Evolutionary conservation across 2,113 vertebrate species (phyloP).

Genomic region (Antechinus stuartii): DNA sequence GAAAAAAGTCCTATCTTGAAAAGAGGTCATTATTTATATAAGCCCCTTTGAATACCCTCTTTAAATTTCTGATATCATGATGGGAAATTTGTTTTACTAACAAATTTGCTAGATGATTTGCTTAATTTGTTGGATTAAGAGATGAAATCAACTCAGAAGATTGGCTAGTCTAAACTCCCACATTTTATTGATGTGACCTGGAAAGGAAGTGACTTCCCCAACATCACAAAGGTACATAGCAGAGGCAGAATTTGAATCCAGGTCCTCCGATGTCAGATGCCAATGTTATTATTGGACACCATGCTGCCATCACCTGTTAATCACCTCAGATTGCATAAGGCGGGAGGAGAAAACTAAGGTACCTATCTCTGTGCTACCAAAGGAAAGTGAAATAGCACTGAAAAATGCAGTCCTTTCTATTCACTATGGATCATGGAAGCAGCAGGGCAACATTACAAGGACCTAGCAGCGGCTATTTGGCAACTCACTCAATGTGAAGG

Average conservation of each 20-base stretch:
- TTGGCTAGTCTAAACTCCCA: neutral
- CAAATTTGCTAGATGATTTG: neutral
- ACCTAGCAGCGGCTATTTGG: slow-evolving; percentile 27
- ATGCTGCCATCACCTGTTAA: neutral
- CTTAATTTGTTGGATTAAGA: neutral
- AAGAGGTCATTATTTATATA: neutral
- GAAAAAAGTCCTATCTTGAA: neutral
- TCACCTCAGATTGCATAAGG: neutral
- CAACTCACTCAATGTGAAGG: slow-evolving; percentile 14
- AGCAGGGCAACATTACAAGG: neutral
- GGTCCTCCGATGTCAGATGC: neutral
- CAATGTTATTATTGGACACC: neutral
- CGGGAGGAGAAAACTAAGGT: neutral
- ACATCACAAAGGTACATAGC: neutral
- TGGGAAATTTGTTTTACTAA: neutral
- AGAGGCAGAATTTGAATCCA: neutral
- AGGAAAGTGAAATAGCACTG: neutral
- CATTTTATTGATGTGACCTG: neutral
- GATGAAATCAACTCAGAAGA: neutral
- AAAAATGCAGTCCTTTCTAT: neutral
- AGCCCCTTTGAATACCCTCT: neutral
- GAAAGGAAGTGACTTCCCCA: neutral
- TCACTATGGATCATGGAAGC: neutral
- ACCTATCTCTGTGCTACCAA: neutral
- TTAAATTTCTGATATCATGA: neutral